Evolutionary conservation across 2,888 invertebrate genomes (phyloP).

Genomic region (Bembecia ichneumoniformis): DNA sequence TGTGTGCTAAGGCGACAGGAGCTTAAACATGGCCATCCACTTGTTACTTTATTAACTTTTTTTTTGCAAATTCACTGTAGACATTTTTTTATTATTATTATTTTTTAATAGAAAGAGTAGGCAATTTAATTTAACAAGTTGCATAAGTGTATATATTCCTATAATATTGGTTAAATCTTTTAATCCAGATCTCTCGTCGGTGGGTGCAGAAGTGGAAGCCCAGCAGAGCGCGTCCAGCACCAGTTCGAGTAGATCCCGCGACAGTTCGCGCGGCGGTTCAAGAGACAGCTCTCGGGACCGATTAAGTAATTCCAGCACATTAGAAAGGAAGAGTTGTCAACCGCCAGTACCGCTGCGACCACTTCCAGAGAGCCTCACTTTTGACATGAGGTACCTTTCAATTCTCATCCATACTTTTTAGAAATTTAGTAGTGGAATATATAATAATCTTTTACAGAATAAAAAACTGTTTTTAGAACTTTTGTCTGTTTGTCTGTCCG

Average conservation of each 20-base stretch:
- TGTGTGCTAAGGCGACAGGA: too few species aligned
- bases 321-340: constrained; percentile 52
- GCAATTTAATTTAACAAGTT: not conserved
- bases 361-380: constrained; percentile 86
- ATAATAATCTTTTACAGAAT: too few species aligned
- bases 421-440: too few species aligned
- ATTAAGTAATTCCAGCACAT: constrained; percentile 57
- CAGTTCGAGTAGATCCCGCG: constrained; percentile 42
- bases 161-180: not conserved
- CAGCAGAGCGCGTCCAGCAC: constrained; percentile 45
- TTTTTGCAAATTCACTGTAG: too few species aligned
- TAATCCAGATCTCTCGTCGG: constrained; percentile 79
- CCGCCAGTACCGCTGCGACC: constrained; percentile 74
- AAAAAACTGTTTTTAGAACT: too few species aligned
- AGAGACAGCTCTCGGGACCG: constrained; percentile 63
- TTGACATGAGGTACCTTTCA: constrained; percentile 83
- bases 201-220: constrained; percentile 78
- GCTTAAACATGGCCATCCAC: too few species aligned
- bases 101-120: too few species aligned
- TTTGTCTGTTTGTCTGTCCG: too few species aligned
- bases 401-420: too few species aligned
- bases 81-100: too few species aligned
- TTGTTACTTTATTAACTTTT: too few species aligned
- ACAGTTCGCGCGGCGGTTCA: constrained; percentile 62
- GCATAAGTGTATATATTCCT: not conserved